Percentiles rank a stretch among this genome's conserved stretches.
These are phyloP conservation scores for Ochropleura leucogaster DNA, from an alignment of 2,888 invertebrate species.

Conservation along the genomic window DNA sequence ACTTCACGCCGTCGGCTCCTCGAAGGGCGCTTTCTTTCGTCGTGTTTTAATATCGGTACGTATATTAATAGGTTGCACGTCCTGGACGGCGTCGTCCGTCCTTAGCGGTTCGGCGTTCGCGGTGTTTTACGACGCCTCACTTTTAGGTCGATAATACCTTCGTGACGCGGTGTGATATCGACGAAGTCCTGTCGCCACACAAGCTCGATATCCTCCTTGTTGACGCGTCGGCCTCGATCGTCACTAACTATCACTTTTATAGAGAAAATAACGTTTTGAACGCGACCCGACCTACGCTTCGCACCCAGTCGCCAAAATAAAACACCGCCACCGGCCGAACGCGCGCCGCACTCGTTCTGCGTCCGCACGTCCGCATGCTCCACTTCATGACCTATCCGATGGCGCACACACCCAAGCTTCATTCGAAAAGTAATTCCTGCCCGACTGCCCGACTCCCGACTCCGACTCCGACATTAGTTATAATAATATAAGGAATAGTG, in stretches of 20 bases:
- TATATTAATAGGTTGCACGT: conserved; percentile 24
- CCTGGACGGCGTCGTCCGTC: conserved; percentile 37
- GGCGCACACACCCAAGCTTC: conserved; percentile 24
- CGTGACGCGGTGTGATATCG: conserved; percentile 36
- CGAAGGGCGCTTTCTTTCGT: background rate
- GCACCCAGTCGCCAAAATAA: conserved; percentile 31
- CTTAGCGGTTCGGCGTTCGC: conserved; percentile 43
- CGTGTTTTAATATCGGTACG: background rate
- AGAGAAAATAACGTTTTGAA: conserved; percentile 55
- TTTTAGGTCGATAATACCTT: conserved; percentile 38
- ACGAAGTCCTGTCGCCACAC: conserved; percentile 25
- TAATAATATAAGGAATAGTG: background rate
- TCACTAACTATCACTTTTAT: conserved; percentile 31
- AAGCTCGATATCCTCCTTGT: conserved; percentile 46
- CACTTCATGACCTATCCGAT: conserved; percentile 22
- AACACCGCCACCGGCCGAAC: conserved; percentile 15
- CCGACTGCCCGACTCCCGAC: conserved; percentile 69
- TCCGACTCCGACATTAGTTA: conserved; percentile 10
- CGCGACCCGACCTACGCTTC: conserved; percentile 43
- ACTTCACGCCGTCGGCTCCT: background rate
- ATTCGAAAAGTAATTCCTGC: conserved; percentile 45
- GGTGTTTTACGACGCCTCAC: conserved; percentile 48
- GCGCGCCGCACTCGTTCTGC: background rate
- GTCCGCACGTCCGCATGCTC: conserved; percentile 5
- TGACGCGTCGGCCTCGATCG: conserved; percentile 34